Evolutionary conservation across 1,140 invertebrate species (phyloP).

Genomic region (Trachymyrmex cornetzi): DNA sequence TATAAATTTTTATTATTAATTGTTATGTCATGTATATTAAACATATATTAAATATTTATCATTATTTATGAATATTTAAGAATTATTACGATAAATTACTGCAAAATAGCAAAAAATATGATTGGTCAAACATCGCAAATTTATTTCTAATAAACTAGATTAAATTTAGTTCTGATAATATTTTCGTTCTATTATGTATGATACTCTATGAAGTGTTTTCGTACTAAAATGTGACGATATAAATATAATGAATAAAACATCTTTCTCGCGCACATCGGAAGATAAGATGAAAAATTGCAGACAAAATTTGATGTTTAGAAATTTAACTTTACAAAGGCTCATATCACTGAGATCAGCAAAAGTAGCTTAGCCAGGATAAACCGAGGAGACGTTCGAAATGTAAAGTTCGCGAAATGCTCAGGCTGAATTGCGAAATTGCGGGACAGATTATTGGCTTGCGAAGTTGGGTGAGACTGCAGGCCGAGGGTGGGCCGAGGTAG

Average conservation of each 20-base stretch:
- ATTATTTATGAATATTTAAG: neutral
- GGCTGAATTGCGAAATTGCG: slow-evolving; percentile 78
- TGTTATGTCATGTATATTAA: neutral
- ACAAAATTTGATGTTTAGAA: slow-evolving; percentile 50
- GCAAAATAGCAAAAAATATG: neutral
- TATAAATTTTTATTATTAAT: slow-evolving; percentile 24
- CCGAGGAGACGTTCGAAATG: slow-evolving; percentile 68
- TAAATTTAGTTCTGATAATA: neutral
- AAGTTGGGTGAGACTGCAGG: slow-evolving; percentile 77
- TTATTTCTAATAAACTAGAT: neutral
- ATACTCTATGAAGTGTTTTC: neutral
- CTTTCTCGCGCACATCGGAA: neutral
- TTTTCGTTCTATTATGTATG: neutral
- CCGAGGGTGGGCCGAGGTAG: slow-evolving; percentile 73
- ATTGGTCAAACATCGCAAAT: neutral
- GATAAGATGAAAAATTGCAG: neutral
- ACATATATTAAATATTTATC: slow-evolving; percentile 5
- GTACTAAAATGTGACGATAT: neutral
- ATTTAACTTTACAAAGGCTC: slow-evolving; percentile 40
- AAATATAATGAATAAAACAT: neutral
- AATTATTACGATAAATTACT: slow-evolving; percentile 14
- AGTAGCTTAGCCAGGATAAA: slow-evolving; percentile 76
- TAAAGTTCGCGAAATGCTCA: slow-evolving; percentile 72
- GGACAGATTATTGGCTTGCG: slow-evolving; percentile 81
- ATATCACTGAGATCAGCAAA: slow-evolving; percentile 61